These are phyloP conservation scores for Oxygymnocypris stewartii DNA, from an alignment of 2,113 vertebrate genomes.

Conservation along the genomic window DNA sequence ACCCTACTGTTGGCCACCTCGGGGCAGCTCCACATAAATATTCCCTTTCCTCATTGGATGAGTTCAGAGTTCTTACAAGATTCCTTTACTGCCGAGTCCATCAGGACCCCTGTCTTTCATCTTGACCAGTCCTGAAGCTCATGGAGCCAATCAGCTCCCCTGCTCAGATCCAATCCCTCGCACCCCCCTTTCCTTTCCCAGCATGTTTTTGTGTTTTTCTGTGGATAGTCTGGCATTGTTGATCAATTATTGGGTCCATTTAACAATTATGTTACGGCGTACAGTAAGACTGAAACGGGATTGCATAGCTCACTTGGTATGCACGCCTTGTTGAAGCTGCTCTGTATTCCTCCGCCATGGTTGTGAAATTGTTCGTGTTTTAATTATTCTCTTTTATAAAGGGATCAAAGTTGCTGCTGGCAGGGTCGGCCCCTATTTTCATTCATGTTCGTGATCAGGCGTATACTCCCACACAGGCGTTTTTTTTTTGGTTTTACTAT, in stretches of 20 bases:
- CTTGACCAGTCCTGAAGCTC: neutral
- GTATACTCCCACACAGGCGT: constrained; percentile 25
- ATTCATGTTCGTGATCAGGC: constrained; percentile 59
- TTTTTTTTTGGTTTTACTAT: constrained; percentile 51
- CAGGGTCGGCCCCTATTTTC: constrained; percentile 67
- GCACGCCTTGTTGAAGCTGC: constrained; percentile 54
- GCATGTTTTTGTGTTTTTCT: constrained; percentile 50
- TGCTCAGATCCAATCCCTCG: neutral
- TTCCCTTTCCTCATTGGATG: constrained; percentile 15
- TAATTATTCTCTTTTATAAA: constrained; percentile 82
- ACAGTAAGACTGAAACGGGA: constrained; percentile 43
- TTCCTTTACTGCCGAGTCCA: neutral
- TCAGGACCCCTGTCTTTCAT: neutral
- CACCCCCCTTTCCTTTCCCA: constrained; percentile 34
- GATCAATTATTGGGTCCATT: constrained; percentile 56
- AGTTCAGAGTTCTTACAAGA: neutral
- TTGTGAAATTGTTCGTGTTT: constrained; percentile 75
- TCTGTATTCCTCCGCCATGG: constrained; percentile 71
- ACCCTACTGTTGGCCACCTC: neutral
- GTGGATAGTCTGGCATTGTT: constrained; percentile 50
- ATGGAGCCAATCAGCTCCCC: neutral
- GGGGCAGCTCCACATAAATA: constrained; percentile 10
- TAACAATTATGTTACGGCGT: constrained; percentile 52
- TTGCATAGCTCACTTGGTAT: constrained; percentile 58
- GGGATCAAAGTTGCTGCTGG: constrained; percentile 77